Base-by-base conservation (phyloP, 2,888 invertebrate species). In the Fragum sueziense region DNA sequence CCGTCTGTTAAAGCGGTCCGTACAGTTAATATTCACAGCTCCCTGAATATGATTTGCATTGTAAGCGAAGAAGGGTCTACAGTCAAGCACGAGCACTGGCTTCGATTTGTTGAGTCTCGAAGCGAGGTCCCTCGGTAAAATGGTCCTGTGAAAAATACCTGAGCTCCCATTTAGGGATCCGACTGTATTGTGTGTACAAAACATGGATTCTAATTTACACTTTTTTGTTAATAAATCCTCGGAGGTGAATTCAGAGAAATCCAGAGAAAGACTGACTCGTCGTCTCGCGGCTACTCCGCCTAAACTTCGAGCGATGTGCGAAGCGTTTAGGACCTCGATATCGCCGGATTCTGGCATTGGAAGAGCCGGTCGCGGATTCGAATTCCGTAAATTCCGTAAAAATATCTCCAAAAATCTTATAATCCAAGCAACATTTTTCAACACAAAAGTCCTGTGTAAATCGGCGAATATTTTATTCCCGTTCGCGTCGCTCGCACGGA, bases 1-100 rank as follows among this genome's bases (percentile, higher is more conserved):
- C 84, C 95, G 94, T 77, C 95, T 94, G 91, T 95, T 96, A 91
- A 96, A 95, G 65, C 96, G 94, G 91, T 96, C 96, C 47, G 95
- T 95, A 90, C 96, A 96, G 92, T 96, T 96, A 81, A 96, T 95
- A 93, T 96, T 96, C 27, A 92, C 78, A 33, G 92, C 95, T 52
- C 95, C 96, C 76, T 94, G 93, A 83, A 96, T 95, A 93, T 96
- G 96, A 90, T 95, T 95, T 84, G 95, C 94, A 91, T 96, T 96
- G 93, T 95, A 96, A 76, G 95, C 95, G 85, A 96, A 95, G 92
- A 96, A 96, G 1, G 96, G 95, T 62, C 96, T 94, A 91, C 96
- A 95, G 91, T 96, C 96, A 70, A 96, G 91, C 9, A 96, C 91
- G 22, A 95, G 79, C 33, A 89, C 77, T 17, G 87, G 77, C 71